Percentiles rank a stretch among this genome's conserved stretches.
Conservation (phyloP, 2,888 invertebrate species). For the Phengaris alcon region DNA sequence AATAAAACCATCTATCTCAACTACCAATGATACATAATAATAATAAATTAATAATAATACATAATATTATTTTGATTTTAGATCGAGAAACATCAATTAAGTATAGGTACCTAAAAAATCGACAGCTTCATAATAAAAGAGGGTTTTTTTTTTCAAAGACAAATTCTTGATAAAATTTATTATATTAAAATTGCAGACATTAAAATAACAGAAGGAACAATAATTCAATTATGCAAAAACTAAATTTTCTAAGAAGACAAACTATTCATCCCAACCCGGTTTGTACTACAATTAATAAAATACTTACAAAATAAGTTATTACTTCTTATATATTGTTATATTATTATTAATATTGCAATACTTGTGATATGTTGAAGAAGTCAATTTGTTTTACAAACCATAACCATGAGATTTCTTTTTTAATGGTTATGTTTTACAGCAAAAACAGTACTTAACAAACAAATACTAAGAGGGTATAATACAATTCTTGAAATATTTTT, state of each 20-base stretch:
- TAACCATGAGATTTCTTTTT: neutral
- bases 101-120: neutral
- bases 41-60: no score
- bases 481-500: no score
- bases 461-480: no score
- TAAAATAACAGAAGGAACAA: slow-evolving; percentile 15
- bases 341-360: neutral
- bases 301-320: neutral
- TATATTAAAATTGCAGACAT: neutral
- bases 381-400: neutral
- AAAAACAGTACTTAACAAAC: no score
- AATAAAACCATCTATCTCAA: no score
- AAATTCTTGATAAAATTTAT: neutral
- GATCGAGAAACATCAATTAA: no score
- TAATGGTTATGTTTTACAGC: no score
- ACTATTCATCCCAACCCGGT: neutral
- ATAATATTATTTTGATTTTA: no score
- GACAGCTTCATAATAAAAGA: neutral
- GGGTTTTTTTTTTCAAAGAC: neutral
- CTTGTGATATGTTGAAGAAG: neutral
- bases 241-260: neutral
- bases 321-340: neutral
- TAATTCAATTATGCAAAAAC: neutral
- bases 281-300: slow-evolving; percentile 9
- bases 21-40: no score